Percentiles rank a stretch among this genome's conserved stretches.
These are phyloP conservation scores for Halotydeus destructor DNA, from an alignment of 1,140 invertebrate species.

Conservation along the genomic window DNA sequence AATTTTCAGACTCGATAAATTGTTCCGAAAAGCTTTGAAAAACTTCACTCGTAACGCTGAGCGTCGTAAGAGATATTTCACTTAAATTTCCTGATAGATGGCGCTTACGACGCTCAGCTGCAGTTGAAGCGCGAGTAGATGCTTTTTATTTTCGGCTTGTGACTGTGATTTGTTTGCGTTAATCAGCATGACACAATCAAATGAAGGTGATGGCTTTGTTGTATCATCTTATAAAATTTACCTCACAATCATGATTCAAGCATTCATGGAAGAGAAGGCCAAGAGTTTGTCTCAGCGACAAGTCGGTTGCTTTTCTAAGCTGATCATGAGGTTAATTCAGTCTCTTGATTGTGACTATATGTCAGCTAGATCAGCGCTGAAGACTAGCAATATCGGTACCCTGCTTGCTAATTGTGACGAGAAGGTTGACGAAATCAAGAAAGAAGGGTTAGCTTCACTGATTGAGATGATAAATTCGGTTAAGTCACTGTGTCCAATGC, in stretches of 20 bases:
- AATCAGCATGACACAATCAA: too few species aligned
- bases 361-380: not conserved
- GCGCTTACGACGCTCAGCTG: too few species aligned
- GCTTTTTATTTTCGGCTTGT: too few species aligned
- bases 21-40: too few species aligned
- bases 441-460: not conserved
- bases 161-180: too few species aligned
- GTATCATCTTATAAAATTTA: constrained; percentile 6
- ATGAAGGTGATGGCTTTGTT: not conserved
- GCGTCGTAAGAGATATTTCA: too few species aligned
- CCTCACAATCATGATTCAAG: not conserved
- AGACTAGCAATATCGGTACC: not conserved
- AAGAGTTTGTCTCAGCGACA: not conserved
- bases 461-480: not conserved
- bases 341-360: not conserved
- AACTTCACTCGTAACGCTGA: too few species aligned
- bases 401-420: not conserved
- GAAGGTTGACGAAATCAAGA: not conserved
- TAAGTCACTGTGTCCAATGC: not conserved
- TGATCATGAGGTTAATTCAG: constrained; percentile 5
- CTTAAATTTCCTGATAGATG: too few species aligned
- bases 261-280: not conserved
- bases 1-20: too few species aligned
- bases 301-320: constrained; percentile 4
- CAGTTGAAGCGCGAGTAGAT: too few species aligned